Percentiles rank a stretch among this genome's conserved stretches.
phyloP scores from a whole-genome alignment of 2,888 invertebrate species.

The Drosophila picticornis region DNA sequence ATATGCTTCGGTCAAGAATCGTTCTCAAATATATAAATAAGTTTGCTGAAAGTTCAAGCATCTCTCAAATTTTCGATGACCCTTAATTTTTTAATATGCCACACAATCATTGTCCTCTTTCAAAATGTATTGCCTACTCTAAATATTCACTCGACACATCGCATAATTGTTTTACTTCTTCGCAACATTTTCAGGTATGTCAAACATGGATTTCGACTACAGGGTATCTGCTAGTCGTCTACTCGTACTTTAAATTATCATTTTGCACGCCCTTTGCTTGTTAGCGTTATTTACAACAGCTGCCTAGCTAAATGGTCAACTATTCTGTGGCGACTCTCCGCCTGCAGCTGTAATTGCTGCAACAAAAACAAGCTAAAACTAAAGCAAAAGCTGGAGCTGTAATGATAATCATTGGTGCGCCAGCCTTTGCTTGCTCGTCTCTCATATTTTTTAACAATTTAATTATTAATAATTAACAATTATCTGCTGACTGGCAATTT shows the following conservation, averaged over 20 bases:
- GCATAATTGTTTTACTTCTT: neutral
- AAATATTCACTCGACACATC: neutral
- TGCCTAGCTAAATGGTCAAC: conserved; percentile 61
- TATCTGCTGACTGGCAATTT: conserved; percentile 61
- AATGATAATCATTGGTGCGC: conserved; percentile 69
- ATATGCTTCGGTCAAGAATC: neutral
- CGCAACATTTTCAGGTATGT: no score
- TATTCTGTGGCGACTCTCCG: conserved; percentile 45
- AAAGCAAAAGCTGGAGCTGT: conserved; percentile 17
- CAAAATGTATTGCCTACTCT: neutral
- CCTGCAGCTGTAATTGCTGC: conserved; percentile 21
- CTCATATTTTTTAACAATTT: conserved; percentile 63
- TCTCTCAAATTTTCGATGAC: neutral
- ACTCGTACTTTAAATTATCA: no score
- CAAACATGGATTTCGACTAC: neutral
- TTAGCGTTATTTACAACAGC: conserved; percentile 60
- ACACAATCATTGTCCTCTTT: neutral
- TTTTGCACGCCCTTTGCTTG: conserved; percentile 41
- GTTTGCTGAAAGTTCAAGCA: neutral
- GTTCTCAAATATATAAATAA: neutral
- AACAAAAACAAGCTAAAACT: conserved; percentile 7
- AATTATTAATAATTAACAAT: conserved; percentile 78
- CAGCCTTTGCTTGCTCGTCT: conserved; percentile 35
- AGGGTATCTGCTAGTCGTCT: conserved; percentile 14
- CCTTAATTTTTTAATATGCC: neutral